A percentile compares a stretch with the other conserved stretches of the same genome.
Conservation (phyloP, 35 echinoderm and acorn worm genomes). For the Apostichopus californicus region DNA sequence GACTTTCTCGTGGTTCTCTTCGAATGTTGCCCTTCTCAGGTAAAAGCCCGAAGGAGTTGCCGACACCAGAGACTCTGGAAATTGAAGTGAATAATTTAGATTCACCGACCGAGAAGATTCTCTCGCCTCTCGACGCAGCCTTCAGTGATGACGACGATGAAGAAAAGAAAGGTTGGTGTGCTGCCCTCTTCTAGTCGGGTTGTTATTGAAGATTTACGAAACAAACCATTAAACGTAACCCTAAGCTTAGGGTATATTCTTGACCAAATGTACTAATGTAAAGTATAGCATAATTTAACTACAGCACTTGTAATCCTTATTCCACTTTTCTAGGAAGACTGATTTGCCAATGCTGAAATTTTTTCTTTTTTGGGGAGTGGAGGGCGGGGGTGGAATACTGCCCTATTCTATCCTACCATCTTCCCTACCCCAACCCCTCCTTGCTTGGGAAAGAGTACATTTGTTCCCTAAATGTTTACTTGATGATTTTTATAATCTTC, state of each 20-base stretch:
- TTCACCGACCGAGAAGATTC: conserved; percentile 42
- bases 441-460: not conserved
- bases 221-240: no score
- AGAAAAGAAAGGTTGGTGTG: conserved; percentile 72
- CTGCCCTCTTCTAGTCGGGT: not conserved
- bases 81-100: conserved; percentile 50
- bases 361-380: no score
- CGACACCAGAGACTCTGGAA: conserved; percentile 8
- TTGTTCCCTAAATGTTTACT: not conserved
- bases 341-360: no score
- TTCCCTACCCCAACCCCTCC: no score
- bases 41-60: conserved; percentile 31
- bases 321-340: no score
- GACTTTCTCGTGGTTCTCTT: not conserved
- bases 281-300: no score
- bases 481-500: not conserved
- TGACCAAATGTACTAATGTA: no score
- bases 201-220: no score
- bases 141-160: conserved; percentile 98
- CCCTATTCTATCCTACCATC: no score
- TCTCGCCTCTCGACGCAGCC: conserved; percentile 62
- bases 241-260: no score
- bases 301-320: no score
- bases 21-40: not conserved
- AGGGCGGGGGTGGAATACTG: no score